Conservation (phyloP, 2,797 vertebrate species). For the Astyanax mexicanus region DNA sequence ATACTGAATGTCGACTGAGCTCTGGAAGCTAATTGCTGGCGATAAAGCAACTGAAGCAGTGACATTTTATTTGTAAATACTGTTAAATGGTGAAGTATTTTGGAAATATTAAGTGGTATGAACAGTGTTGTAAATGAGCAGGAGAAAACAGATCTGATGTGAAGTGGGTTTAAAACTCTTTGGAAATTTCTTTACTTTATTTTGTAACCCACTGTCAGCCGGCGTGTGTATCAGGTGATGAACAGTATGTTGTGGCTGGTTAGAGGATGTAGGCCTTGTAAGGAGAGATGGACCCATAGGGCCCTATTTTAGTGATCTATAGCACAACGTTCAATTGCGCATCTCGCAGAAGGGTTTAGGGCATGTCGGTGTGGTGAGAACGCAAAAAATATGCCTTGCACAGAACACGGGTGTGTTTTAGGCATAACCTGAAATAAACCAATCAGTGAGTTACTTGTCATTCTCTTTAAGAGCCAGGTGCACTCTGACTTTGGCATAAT, state of each 20-base stretch:
- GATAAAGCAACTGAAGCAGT: constrained; percentile 14
- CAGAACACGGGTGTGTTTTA: no score
- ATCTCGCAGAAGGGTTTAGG: no score
- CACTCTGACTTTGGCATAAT: no score
- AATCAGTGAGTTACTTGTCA: no score
- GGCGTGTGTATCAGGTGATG: background rate
- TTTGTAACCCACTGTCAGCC: background rate
- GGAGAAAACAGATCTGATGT: background rate
- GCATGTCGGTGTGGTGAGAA: no score
- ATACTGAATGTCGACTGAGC: background rate
- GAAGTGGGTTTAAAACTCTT: background rate
- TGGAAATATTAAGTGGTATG: background rate
- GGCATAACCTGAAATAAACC: no score
- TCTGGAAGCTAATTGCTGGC: constrained; percentile 42
- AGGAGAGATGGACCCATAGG: background rate
- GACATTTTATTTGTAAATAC: constrained; percentile 25
- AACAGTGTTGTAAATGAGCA: background rate
- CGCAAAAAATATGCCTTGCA: no score
- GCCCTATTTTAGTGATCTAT: no score
- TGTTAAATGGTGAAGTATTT: constrained; percentile 2
- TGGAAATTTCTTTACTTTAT: background rate
- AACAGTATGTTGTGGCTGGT: constrained; percentile 41
- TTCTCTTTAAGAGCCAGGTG: no score
- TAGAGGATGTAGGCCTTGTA: constrained; percentile 13
- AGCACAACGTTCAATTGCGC: no score